Evolutionary conservation across 2,113 vertebrate genomes (phyloP).

Genomic region (Acanthisitta chloris): DNA sequence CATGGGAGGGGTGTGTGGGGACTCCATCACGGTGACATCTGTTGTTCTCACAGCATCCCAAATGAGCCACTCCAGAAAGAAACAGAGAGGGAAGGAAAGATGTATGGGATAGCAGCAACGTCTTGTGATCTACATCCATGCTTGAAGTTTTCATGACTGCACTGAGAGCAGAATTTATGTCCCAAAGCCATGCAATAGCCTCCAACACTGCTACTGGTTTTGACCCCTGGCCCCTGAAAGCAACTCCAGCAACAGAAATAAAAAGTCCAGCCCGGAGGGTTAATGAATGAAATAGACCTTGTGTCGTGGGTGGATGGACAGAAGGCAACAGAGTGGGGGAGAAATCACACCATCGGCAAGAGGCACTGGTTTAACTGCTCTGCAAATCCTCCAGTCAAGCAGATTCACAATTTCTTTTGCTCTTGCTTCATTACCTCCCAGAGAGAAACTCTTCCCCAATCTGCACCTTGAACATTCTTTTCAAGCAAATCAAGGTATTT

Average conservation of each 20-base stretch:
- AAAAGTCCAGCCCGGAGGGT: neutral
- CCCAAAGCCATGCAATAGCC: neutral
- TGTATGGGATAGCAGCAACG: neutral
- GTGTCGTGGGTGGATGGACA: neutral
- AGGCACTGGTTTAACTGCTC: neutral
- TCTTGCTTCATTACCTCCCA: neutral
- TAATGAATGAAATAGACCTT: neutral
- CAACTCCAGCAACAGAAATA: neutral
- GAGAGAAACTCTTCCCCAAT: neutral
- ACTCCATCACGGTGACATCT: neutral
- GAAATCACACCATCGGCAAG: neutral
- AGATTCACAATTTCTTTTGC: neutral
- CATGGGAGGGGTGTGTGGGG: neutral
- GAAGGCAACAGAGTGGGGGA: neutral
- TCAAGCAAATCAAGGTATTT: neutral
- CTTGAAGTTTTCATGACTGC: slow-evolving; percentile 39
- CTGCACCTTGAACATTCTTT: neutral
- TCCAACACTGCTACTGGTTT: neutral
- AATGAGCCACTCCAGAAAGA: neutral
- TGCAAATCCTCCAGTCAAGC: neutral
- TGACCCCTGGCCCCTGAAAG: neutral
- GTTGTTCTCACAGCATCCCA: neutral
- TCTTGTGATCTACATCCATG: neutral
- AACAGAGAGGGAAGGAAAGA: neutral
- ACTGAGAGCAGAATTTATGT: slow-evolving; percentile 38